Evolutionary conservation across 2,113 vertebrate species (phyloP), one percentile per base, ranked within the genome.

Genomic region (Leptobrachium leishanense): DNA sequence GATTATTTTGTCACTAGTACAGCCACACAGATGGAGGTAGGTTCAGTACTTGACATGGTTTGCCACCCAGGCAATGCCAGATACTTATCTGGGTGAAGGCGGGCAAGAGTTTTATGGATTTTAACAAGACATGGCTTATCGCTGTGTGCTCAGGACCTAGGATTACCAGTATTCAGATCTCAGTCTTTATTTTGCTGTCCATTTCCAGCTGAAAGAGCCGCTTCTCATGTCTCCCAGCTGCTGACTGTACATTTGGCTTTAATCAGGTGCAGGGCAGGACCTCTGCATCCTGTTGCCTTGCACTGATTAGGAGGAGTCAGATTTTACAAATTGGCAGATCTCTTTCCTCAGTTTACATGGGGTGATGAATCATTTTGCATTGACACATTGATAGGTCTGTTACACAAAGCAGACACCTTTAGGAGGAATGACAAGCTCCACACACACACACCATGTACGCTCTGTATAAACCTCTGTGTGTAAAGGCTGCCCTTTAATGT

Each of bases 231-330:
- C 74, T 81, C 86, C 91, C 92, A 93, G 94, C 91, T 90, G 92
- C 84, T 89, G 84, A 80, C 78, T 84, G 75, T 83, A 90, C 91
- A 92, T 95, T 95, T 95, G 94, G 93, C 94, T 95, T 95, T 95
- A 95, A 97, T 98, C 95, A 94, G 93, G 93, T 95, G 86, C 86
- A 93, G 92, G 88, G 90, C 95, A 94, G 95, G 94, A 95, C 94
- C 93, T 93, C 90, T 83, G 92, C 91, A 93, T 96, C 95, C 96
- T 96, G 94, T 93, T 93, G 90, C 90, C 87, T 87, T 86, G 88
- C 91, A 93, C 92, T 96, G 94, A 96, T 96, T 95, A 95, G 90
- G 92, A 95, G 93, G 90, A 94, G 92, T 95, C 91, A 94, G 85
- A 92, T 95, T 94, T 90, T 92, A 94, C 93, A 95, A 91, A 94